Base-by-base conservation (phyloP, 2,888 invertebrate genomes). In the Conistra vaccinii region DNA sequence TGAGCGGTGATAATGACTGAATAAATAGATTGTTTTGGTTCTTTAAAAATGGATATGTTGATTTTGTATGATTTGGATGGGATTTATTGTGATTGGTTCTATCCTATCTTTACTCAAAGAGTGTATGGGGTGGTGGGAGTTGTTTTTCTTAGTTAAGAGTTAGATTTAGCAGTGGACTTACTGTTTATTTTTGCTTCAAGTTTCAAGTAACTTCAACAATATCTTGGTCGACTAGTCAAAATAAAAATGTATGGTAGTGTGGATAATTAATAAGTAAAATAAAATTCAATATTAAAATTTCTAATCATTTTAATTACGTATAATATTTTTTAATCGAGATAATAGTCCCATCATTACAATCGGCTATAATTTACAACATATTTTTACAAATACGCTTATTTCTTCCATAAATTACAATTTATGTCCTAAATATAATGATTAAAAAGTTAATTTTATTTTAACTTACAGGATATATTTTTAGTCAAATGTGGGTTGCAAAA, bases 221-320 rank as follows among this genome's bases (percentile, higher is more conserved):
- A n/a, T 48, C 20, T 35, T 10, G 2, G 20, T 26, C 9, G 2
- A 17, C 14, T 3, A 1, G 5, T 23, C 23, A 23, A 42, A 55
- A 6, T 26, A 32, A n/a, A 2, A n/a, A 12, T 17, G 14, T 10
- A 9, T 42, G 17, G 14, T 42, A 10, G 7, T 32, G 1, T 17
- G 45, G 53, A 12, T 39, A 32, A 51, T 32, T 6, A 58, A 20
- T 65, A 10, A 10, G 12, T 45, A 26, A 77, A 86, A 87, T 82
- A 84, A 87, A 86, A 90, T 63, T 62, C 73, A 26, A 20, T 60
- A 70, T 73, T 85, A 88, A 81, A 84, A 61, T 82, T 82, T 92
- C 92, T 90, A 91, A 91, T 89, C 81, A 80, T 90, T 94, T 93
- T 93, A 91, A 91, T 93, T 93, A 92, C 88, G 90, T 88, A 91